Evolutionary conservation across 2,797 vertebrate species (phyloP), one percentile per base, ranked within the genome.

Genomic region (Semaprochilodus insignis): DNA sequence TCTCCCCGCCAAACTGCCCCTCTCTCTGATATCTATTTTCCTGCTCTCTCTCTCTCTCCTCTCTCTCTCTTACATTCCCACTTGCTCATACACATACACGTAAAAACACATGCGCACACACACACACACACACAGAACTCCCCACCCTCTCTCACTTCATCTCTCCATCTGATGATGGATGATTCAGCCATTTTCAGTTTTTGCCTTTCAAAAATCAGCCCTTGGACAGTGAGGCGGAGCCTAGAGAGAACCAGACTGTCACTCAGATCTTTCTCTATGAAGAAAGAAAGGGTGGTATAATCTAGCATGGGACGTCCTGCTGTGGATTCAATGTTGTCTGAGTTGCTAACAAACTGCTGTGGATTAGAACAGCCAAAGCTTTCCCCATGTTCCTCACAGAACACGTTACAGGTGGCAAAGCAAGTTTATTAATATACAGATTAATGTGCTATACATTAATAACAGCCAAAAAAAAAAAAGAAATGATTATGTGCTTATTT

Each of bases 381-480:
- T 87, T 81, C 85, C 85, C 89, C 78, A 91, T 86, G 86, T 86
- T 86, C 88, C 90, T 83, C 79, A 80, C 81, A 87, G 89, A 90
- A 91, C 81, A 44, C 44, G 10, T 44, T 7, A 44, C 44, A 44
- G 44, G 44, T 5, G 44, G 44, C 44, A 44, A 44, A 44, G 44
- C 44, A 48, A 48, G 44, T 48, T 13, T 48, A 48, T 48, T 48
- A 10, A 48, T 48, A 13, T 13, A 13, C 44, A 48, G 44, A 10
- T 48, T 10, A 48, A 1, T 48, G 10, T 48, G 44, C 44, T 48
- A 10, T 11, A 13, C 8, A 48, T 48, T 11, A 48, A 48, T 48
- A 48, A 48, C 8, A 48, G 44, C 44, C 2, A 36, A 36, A 48
- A 48, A 48, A 48, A 13, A 8, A 48, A 48, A 3, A 40, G 40